Percentiles rank a stretch among this genome's conserved stretches.
These are phyloP conservation scores for Sclerurus mexicanus DNA, from an alignment of 2,113 vertebrate species.

Conservation along the genomic window DNA sequence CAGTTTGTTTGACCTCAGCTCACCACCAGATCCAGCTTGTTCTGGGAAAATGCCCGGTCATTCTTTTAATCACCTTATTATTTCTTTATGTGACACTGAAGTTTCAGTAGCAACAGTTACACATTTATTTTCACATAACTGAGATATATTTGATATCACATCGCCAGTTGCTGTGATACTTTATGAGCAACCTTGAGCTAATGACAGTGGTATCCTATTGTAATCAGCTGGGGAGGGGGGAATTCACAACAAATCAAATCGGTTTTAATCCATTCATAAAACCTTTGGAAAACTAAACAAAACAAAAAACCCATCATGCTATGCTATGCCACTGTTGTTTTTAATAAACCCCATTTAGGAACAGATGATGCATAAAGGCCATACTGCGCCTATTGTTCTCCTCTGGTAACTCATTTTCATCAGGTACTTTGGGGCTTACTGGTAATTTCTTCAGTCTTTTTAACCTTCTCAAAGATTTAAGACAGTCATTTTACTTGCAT, in stretches of 20 bases:
- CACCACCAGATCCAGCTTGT: neutral
- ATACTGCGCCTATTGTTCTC: neutral
- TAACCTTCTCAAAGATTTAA: neutral
- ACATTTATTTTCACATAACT: neutral
- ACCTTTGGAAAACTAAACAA: neutral
- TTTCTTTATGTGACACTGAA: neutral
- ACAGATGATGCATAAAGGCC: neutral
- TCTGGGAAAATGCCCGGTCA: neutral
- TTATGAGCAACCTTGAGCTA: neutral
- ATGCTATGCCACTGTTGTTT: neutral
- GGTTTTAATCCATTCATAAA: neutral
- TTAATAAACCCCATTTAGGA: neutral
- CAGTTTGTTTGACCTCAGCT: neutral
- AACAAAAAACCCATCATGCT: neutral
- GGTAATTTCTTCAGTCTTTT: neutral
- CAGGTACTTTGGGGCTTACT: neutral
- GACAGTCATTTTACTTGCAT: neutral
- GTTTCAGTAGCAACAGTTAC: neutral
- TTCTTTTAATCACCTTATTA: neutral
- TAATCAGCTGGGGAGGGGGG: accelerated
- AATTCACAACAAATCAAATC: neutral
- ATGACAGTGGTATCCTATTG: neutral
- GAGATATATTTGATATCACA: neutral
- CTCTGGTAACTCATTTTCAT: neutral
- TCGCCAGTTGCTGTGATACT: neutral